Conservation (phyloP, 2,888 invertebrate species). For the Meliscaeva auricollis region DNA sequence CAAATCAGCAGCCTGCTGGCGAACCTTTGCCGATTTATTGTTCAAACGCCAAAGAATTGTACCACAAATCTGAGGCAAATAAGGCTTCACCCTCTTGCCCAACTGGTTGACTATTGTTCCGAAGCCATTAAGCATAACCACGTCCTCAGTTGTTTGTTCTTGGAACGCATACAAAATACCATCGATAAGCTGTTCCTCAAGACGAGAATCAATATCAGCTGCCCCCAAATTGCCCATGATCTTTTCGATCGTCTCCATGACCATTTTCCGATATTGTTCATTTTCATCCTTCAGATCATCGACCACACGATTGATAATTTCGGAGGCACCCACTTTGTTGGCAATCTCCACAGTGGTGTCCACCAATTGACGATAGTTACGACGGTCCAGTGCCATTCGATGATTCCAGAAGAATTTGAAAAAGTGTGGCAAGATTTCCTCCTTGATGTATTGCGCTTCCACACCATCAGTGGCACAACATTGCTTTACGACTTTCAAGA, state of each 20-base stretch:
- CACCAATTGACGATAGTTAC: conserved; percentile 98
- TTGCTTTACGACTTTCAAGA: conserved; percentile 99
- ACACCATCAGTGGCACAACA: conserved; percentile 99
- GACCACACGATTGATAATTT: conserved; percentile 99
- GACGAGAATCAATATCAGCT: conserved; percentile 98
- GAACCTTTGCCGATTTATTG: conserved; percentile 99
- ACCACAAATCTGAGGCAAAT: conserved; percentile 99
- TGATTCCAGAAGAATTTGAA: conserved; percentile 99
- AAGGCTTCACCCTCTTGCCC: conserved; percentile 98
- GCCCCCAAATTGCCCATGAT: conserved; percentile 99
- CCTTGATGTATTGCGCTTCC: conserved; percentile 99
- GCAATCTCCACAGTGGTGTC: conserved; percentile 99
- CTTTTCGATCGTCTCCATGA: conserved; percentile 99
- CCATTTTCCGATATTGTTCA: conserved; percentile 99
- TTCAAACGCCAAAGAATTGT: conserved; percentile 99
- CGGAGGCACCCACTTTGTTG: conserved; percentile 99
- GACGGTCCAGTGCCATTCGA: conserved; percentile 98
- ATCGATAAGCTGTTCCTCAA: conserved; percentile 99
- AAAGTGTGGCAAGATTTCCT: conserved; percentile 99
- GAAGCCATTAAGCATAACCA: conserved; percentile 99
- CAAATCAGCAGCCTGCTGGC: conserved; percentile 99
- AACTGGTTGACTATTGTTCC: conserved; percentile 99
- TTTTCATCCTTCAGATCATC: conserved; percentile 99
- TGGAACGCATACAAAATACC: conserved; percentile 99
- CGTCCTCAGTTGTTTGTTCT: conserved; percentile 99